Evolutionary conservation across 2,113 vertebrate species (phyloP), one percentile per base, ranked within the genome.

Genomic region (Ameiurus melas): DNA sequence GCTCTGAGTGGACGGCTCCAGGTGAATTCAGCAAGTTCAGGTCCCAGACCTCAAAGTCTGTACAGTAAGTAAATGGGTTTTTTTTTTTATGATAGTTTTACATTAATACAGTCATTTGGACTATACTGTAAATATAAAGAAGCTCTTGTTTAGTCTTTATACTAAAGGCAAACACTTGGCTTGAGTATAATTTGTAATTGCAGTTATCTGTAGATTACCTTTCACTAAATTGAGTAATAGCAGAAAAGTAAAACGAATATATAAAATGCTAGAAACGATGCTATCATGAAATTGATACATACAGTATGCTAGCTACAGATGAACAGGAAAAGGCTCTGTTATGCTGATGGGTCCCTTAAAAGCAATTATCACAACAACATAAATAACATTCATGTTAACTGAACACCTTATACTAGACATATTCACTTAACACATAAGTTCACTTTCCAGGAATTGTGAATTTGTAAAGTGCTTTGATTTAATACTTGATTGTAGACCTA

Each of bases 1-100:
- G 97, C 57, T 95, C 96, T 0, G 97, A 97, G 89, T 97, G 97
- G 97, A 97, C 97, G 0, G 97, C 97, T 0, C 97, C 97, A 0
- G 97, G 97, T 55, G 97, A 97, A 88, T 97, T 97, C 94, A 97
- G 94, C 94, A 97, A 97, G 86, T 97, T 97, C 94, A 96, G 96
- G 91, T 97, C 97, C 0, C 97, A 97, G 19, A 95, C 95, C 71
- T 97, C 97, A 84, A 97, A 94, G 89, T 94, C 96, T 30, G 90
- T 96, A 14, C 95, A 94, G 97, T 97, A 90, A 94, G 96, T 93
- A 62, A 19, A 57, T 47, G 77, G 6, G 5, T 47, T 47, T 47
- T 47, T 47, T 47, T 47, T 47, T 47, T 47, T 47, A 47, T 6
- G 7, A 47, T 47, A 47, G 43, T 47, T 80, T 22, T 36, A 36